Conservation (phyloP, 1,140 invertebrate genomes). For the Dendroctonus valens region DNA sequence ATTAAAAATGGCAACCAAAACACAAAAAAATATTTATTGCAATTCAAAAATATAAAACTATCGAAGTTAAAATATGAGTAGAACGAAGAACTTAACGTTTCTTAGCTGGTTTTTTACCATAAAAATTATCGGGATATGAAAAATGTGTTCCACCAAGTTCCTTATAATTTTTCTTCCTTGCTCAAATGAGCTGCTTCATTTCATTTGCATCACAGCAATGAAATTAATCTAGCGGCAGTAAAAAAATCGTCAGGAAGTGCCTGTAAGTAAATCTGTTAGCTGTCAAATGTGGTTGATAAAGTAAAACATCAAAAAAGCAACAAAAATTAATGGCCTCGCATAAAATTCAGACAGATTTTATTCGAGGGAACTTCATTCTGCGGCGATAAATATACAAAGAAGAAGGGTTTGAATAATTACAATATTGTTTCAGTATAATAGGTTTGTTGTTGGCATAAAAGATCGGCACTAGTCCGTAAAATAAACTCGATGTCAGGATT, state of each 20-base stretch:
- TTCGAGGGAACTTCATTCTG: conserved; percentile 24
- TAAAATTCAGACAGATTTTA: conserved; percentile 31
- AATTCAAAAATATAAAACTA: too few species aligned
- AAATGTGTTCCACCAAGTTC: too few species aligned
- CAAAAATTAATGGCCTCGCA: conserved; percentile 34
- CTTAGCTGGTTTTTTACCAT: too few species aligned
- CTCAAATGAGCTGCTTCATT: too few species aligned
- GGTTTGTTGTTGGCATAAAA: conserved; percentile 37
- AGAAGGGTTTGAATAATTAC: conserved; percentile 37
- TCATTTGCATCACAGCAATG: too few species aligned
- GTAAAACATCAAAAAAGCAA: conserved; percentile 30
- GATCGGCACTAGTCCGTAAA: conserved; percentile 37
- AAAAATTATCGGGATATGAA: too few species aligned
- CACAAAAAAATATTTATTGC: too few species aligned
- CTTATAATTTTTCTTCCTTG: too few species aligned
- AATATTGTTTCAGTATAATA: conserved; percentile 37
- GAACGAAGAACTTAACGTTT: too few species aligned
- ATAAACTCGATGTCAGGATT: conserved; percentile 36
- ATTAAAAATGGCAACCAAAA: too few species aligned
- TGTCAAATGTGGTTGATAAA: conserved; percentile 25
- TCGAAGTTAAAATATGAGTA: too few species aligned
- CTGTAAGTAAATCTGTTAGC: conserved; percentile 10
- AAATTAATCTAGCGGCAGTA: too few species aligned
- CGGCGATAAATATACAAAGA: conserved; percentile 34
- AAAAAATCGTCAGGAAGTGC: conserved; percentile 4